These are phyloP conservation scores for Chrysopilus asiliformis DNA, from an alignment of 2,888 invertebrate species.

Conservation along the genomic window DNA sequence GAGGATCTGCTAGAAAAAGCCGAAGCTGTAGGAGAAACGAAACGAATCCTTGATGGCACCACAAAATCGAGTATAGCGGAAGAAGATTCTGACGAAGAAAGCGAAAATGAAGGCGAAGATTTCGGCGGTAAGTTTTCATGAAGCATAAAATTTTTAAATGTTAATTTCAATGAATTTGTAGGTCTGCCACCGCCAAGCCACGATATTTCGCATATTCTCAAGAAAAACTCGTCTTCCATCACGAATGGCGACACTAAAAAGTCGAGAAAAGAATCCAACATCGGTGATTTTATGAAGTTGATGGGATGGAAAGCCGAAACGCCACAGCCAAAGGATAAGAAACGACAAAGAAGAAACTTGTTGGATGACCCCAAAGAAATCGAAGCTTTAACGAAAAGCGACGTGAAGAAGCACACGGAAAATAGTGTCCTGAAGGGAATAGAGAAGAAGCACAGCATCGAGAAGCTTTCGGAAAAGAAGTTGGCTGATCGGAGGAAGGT, in stretches of 20 bases:
- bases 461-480: conserved; percentile 35
- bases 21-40: background rate
- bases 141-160: conserved; percentile 6
- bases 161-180: conserved; percentile 15
- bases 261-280: conserved; percentile 17
- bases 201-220: conserved; percentile 20
- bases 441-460: conserved; percentile 40
- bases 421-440: conserved; percentile 51
- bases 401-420: conserved; percentile 33
- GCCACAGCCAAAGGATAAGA: conserved; percentile 3
- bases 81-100: conserved; percentile 16
- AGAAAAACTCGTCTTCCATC: conserved; percentile 7
- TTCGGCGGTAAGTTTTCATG: conserved; percentile 15
- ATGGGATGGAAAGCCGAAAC: conserved; percentile 17
- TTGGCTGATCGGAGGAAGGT: conserved; percentile 35
- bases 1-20: conserved; percentile 18
- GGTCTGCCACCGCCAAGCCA: conserved; percentile 20
- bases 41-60: background rate
- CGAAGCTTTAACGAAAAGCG: conserved; percentile 16
- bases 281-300: conserved; percentile 17
- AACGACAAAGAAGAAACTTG: too few relatives aligned
- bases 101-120: conserved; percentile 15
- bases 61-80: conserved; percentile 6
- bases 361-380: conserved; percentile 18
- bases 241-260: conserved; percentile 9